Conservation (phyloP, 2,888 invertebrate genomes). For the Lasiommata megera region DNA sequence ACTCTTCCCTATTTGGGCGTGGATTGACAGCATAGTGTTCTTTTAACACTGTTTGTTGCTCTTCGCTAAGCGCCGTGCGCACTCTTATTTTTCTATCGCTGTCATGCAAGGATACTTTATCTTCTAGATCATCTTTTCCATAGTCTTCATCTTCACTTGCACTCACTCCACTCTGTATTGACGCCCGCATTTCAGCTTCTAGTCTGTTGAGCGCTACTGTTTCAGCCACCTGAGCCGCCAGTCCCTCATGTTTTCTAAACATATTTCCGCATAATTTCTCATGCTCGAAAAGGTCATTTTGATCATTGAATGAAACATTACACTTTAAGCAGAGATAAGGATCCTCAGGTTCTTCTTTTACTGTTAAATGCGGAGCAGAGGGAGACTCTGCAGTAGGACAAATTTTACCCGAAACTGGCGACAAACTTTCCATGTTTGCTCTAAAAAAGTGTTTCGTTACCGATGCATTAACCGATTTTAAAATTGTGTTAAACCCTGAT, state of each 20-base stretch:
- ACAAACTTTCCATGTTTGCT: constrained; percentile 84
- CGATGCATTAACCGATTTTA: constrained; percentile 87
- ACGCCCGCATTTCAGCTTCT: constrained; percentile 74
- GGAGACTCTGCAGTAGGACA: constrained; percentile 63
- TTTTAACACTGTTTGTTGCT: constrained; percentile 94
- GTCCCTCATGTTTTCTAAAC: constrained; percentile 85
- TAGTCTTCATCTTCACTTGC: constrained; percentile 84
- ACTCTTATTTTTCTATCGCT: constrained; percentile 92
- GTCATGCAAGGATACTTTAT: constrained; percentile 80
- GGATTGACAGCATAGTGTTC: constrained; percentile 95
- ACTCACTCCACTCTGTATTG: constrained; percentile 75
- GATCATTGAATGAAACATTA: constrained; percentile 80
- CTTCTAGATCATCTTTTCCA: constrained; percentile 72
- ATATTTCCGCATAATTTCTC: constrained; percentile 84
- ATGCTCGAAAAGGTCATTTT: constrained; percentile 85
- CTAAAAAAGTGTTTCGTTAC: constrained; percentile 88
- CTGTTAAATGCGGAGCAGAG: constrained; percentile 47
- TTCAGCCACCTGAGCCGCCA: constrained; percentile 89
- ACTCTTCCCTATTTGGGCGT: constrained; percentile 96
- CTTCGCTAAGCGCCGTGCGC: constrained; percentile 96
- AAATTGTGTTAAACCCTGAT: constrained; percentile 85
- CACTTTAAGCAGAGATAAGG: constrained; percentile 81
- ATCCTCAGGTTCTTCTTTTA: constrained; percentile 68
- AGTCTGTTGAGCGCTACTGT: constrained; percentile 80
- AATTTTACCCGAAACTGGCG: constrained; percentile 77